These are phyloP conservation scores for Peucedramus taeniatus DNA, from an alignment of 2,113 vertebrate genomes.

Conservation along the genomic window DNA sequence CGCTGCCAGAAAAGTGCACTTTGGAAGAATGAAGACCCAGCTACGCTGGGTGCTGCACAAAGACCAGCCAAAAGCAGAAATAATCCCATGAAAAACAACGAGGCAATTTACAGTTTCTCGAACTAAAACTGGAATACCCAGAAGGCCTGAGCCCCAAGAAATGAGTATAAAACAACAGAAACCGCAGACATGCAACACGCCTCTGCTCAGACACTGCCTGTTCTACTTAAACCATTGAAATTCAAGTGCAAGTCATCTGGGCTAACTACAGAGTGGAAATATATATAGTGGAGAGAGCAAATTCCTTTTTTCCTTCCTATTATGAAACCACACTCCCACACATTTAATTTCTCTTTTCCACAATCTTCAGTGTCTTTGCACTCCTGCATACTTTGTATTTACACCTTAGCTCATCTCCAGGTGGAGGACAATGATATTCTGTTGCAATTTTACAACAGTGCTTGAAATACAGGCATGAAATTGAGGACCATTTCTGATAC, in stretches of 20 bases:
- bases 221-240: not conserved
- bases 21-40: not conserved
- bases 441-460: not conserved
- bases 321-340: not conserved
- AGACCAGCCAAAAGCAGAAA: not conserved
- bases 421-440: not conserved
- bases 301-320: not conserved
- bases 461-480: not conserved
- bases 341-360: not conserved
- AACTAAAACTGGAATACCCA: not conserved
- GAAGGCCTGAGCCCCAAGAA: not conserved
- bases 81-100: not conserved
- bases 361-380: not conserved
- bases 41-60: not conserved
- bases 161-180: not conserved
- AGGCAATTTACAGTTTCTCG: not conserved
- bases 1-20: not conserved
- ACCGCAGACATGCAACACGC: not conserved
- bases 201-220: not conserved
- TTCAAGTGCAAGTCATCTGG: not conserved
- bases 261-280: not conserved
- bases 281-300: rapidly evolving
- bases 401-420: not conserved
- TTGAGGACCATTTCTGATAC: not conserved
- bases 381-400: not conserved